Evolutionary conservation across 2,113 vertebrate genomes (phyloP), one percentile per base, ranked within the genome.

Genomic region (Pionites leucogaster): DNA sequence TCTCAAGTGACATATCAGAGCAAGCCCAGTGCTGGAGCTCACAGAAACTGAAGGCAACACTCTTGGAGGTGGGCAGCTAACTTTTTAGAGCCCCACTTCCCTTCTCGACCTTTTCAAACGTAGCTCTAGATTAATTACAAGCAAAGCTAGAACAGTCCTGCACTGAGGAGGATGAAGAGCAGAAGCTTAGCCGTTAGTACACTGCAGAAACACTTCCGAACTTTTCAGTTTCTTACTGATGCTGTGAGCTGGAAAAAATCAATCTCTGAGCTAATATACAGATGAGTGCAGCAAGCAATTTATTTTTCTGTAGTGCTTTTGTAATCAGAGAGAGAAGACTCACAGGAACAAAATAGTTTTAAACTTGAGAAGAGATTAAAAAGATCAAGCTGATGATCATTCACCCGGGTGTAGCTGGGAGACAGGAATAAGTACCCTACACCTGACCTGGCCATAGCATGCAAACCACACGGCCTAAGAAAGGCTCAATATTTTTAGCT

Each of bases 181-280:
- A 91, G 72, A 83, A 83, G 63, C 20, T 72, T 68, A 77, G 31
- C 52, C 63, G 52, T 75, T 39, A 87, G 22, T 4, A 1, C 35
- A 39, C 35, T 87, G 46, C 33, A 94, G 79, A 95, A 92, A 90
- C 47, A 57, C 11, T 86, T 87, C 59, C 22, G 55, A 78, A 91
- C 18, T 84, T 88, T 95, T 93, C 41, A 28, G 52, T 79, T 67
- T 78, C 68, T 44, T 82, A 65, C 52, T 27, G 71, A 78, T 55
- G n/a, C 29, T 80, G 19, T 85, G 37, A 92, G 27, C 33, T 71
- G 53, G 62, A 87, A 97, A 92, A 92, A 89, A 93, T 81, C 86
- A 79, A 6, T 80, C 87, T 84, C 70, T 52, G 41, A 82, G 57
- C 42, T 88, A 86, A 88, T 2, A 2, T 23, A 93, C 27, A 85